These are phyloP conservation scores for Heloderma charlesbogerti DNA, from an alignment of 2,113 vertebrate genomes.

Conservation along the genomic window DNA sequence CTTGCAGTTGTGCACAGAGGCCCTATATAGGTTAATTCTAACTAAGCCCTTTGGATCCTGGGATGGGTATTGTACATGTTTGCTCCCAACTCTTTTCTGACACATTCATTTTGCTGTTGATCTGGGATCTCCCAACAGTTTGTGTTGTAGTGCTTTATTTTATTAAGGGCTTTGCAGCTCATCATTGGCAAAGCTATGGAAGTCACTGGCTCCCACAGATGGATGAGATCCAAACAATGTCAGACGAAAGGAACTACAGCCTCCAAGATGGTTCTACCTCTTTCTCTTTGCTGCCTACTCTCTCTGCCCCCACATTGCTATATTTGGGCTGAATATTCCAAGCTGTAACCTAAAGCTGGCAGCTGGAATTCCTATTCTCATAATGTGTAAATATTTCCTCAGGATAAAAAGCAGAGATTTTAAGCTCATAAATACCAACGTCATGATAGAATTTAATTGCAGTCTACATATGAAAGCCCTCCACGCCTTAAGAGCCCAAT, in stretches of 20 bases:
- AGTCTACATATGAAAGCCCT: neutral
- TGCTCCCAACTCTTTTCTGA: neutral
- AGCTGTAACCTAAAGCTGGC: neutral
- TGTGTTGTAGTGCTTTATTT: neutral
- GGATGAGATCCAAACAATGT: conserved; percentile 17
- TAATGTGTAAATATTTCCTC: conserved; percentile 11
- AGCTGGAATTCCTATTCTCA: conserved; percentile 18
- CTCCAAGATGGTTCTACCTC: neutral
- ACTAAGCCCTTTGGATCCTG: neutral
- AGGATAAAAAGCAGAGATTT: conserved; percentile 3
- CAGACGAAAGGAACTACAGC: neutral
- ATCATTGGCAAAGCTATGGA: conserved; percentile 9
- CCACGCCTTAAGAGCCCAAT: neutral
- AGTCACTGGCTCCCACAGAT: neutral
- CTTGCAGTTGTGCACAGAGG: neutral
- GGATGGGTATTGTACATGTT: neutral
- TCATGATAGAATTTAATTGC: neutral
- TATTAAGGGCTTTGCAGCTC: conserved; percentile 32
- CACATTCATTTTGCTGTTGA: conserved; percentile 1
- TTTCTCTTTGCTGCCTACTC: conserved; percentile 1
- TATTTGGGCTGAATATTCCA: conserved; percentile 17
- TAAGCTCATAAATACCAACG: neutral
- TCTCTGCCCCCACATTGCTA: neutral
- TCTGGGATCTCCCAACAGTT: conserved; percentile 1
- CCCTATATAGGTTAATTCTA: neutral